Evolutionary conservation across 2,797 vertebrate genomes (phyloP), one percentile per base, ranked within the genome.

Genomic region (Hybognathus amarus): DNA sequence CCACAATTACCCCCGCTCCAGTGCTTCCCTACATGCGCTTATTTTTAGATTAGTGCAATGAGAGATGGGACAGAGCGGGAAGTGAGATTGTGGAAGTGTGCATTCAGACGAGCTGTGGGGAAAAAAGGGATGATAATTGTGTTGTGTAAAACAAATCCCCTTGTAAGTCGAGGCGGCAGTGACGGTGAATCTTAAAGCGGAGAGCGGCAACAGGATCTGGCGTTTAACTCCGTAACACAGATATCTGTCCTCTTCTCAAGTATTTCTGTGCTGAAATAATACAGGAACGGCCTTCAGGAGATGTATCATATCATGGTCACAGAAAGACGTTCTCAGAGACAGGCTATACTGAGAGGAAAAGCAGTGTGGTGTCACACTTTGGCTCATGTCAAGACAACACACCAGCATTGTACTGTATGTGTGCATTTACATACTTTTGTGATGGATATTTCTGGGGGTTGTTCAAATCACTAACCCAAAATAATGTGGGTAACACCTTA

Each of bases 1-100:
- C 66, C 22, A 69, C 82, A 77, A 79, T 83, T 73, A 68, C 79
- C 61, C 38, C 50, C 67, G 78, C 85, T 81, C 61, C 78, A 78
- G 63, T 75, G 68, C 30, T 42, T 68, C 36, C 54, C 71, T 74
- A 50, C 78, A 67, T 67, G 12, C 42, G 9, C 63, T 64, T 82
- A 69, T 75, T 77, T 85, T 87, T 70, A 69, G 75, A 82, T 79
- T 63, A 76, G 36, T 66, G 69, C 63, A 59, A 15, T 18, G 77
- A n/a, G 63, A 77, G 63, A 76, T 69, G 59, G 59, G 74, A 82
- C 33, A 22, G 75, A 71, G 59, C 30, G 20, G 47, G 69, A 82
- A 24, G 74, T 63, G 33, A 54, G 63, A 69, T 47, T 69, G 52
- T 69, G 50, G 38, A 47, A 68, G 73, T 70, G 74, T 61, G 74